Conservation (phyloP, 2,797 vertebrate genomes). For the Clarias platycephalus region DNA sequence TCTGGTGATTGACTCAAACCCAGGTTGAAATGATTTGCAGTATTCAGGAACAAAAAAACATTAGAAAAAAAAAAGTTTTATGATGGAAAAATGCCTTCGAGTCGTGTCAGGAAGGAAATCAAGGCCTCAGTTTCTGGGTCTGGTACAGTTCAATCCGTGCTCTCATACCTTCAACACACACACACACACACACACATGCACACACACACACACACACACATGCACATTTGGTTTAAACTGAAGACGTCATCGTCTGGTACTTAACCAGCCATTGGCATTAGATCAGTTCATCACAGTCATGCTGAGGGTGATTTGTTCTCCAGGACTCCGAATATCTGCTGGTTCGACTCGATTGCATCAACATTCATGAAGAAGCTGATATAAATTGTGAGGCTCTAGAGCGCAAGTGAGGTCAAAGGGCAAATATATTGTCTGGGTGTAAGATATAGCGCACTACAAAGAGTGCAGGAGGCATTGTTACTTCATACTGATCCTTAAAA, state of each 20-base stretch:
- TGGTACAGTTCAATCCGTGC: not conserved
- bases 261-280: slow-evolving; percentile 24
- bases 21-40: not conserved
- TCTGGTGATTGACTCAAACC: not conserved
- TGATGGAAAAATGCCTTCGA: slow-evolving; percentile 17
- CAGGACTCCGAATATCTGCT: not conserved
- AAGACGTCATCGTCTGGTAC: slow-evolving; percentile 23
- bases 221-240: not conserved
- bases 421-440: not conserved
- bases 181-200: not conserved
- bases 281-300: slow-evolving; percentile 1
- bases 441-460: not conserved
- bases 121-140: not conserved
- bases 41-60: not conserved
- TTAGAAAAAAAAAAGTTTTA: slow-evolving; percentile 9
- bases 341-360: not conserved
- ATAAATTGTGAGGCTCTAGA: not conserved
- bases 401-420: not conserved
- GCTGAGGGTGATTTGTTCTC: not conserved
- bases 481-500: not conserved
- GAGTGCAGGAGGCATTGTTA: not conserved
- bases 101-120: slow-evolving; percentile 10
- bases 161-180: slow-evolving; percentile 3
- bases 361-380: not conserved
- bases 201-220: not conserved